Base-by-base conservation (phyloP, 2,888 invertebrate species). In the Brenthis daphne region DNA sequence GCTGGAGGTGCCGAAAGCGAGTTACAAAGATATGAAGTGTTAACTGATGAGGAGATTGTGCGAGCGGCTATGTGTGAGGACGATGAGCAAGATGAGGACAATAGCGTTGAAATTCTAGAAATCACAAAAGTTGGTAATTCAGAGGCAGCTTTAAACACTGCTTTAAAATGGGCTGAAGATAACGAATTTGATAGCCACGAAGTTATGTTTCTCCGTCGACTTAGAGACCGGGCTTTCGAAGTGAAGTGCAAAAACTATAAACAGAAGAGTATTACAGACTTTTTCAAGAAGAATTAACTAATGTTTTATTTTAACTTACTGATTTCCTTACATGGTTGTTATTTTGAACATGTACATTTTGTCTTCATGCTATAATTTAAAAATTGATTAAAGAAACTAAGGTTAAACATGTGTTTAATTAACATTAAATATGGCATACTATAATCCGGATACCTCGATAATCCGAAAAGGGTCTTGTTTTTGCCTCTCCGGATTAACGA, bases 201-300 rank as follows among this genome's bases (percentile, higher is more conserved):
- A 72, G 50, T 73, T 73, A 73, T 74, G 74, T 71, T 73, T 67
- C 70, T 73, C 67, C 70, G 68, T 73, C 74, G 67, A 73, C 73
- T 71, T 56, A 73, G 71, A 74, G 71, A 72, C 70, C 68, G 69
- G 61, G 72, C 72, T 72, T 70, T 70, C 43, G 70, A 71, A 68
- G 68, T 68, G 54, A 73, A 71, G 70, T 70, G 69, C 71, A 47
- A 68, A 72, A 70, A 74, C 57, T 65, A 57, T 64, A 68, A 68
- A 47, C 72, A 67, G 71, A 71, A 68, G 69, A 68, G 64, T 69
- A 71, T 71, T 67, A 71, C 68, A 69, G 71, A 69, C 58, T 69
- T 67, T 69, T 72, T 67, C 58, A 65, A 65, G 64, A 65, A 65
- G 57, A 67, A 67, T 67, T 67, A 65, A 65, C 29, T n/a, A 57